Conservation (phyloP, 2,888 invertebrate species). For the Tolmerus cingulatus region DNA sequence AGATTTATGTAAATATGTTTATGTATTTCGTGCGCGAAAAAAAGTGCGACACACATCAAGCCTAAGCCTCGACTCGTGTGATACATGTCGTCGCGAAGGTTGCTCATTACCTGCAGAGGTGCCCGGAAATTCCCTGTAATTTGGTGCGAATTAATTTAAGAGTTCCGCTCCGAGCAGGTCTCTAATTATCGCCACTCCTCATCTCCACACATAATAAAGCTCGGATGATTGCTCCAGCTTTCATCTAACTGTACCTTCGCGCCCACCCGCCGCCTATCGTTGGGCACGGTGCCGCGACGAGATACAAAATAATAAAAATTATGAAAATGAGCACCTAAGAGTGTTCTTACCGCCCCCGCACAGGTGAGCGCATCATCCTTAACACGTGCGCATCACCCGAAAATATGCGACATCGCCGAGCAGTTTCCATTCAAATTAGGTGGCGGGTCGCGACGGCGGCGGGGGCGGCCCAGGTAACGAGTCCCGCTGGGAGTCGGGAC, state of each 20-base stretch:
- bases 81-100: not conserved
- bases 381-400: not conserved
- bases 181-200: conserved; percentile 12
- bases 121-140: not conserved
- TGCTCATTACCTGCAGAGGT: not conserved
- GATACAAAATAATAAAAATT: conserved; percentile 25
- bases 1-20: no score
- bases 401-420: not conserved
- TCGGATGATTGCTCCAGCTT: not conserved
- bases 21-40: not conserved
- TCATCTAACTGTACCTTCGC: not conserved
- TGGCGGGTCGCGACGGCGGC: not conserved
- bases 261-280: not conserved
- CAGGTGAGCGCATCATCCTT: not conserved
- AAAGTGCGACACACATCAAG: not conserved
- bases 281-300: not conserved
- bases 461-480: not conserved
- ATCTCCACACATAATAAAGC: not conserved
- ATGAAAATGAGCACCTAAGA: conserved; percentile 19
- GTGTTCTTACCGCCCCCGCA: not conserved
- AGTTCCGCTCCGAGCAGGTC: not conserved
- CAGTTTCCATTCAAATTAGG: conserved; percentile 25
- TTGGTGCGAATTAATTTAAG: conserved; percentile 5
- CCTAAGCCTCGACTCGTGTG: not conserved
- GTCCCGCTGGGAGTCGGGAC: not conserved